These are phyloP conservation scores for Lytechinus pictus DNA, from an alignment of 35 echinoderm and acorn worm genomes.

Conservation along the genomic window DNA sequence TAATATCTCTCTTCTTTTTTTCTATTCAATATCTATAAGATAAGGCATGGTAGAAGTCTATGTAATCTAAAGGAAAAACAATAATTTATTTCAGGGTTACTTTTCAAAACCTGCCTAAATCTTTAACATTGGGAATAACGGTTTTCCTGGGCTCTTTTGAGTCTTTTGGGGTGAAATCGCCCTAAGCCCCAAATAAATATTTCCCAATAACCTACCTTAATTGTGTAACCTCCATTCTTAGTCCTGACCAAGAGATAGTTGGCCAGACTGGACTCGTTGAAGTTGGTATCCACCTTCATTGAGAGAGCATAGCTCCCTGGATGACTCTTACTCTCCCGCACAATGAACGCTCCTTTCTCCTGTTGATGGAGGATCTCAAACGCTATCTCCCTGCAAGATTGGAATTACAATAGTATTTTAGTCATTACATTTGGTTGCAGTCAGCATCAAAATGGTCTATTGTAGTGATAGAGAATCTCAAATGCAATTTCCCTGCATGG, in stretches of 20 bases:
- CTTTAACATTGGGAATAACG: too few species aligned
- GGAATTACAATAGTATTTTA: not conserved
- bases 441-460: too few species aligned
- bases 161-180: too few species aligned
- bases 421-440: not conserved
- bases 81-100: too few species aligned
- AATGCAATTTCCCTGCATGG: not conserved
- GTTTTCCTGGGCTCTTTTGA: too few species aligned
- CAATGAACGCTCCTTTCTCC: slow-evolving; percentile 92
- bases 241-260: slow-evolving; percentile 94
- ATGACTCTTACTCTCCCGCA: slow-evolving; percentile 95
- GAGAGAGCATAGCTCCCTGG: slow-evolving; percentile 93
- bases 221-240: slow-evolving; percentile 87
- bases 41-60: not conserved
- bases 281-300: slow-evolving; percentile 85
- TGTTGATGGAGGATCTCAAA: slow-evolving; percentile 91
- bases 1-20: too few species aligned
- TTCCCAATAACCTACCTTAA: slow-evolving; percentile 71
- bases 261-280: slow-evolving; percentile 86
- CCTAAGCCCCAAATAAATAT: too few species aligned
- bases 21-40: not conserved
- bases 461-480: too few species aligned
- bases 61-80: not conserved
- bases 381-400: slow-evolving; percentile 83
- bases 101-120: too few species aligned